Base-by-base conservation (phyloP, 1,140 invertebrate genomes). In the Diploscapter pachys region DNA sequence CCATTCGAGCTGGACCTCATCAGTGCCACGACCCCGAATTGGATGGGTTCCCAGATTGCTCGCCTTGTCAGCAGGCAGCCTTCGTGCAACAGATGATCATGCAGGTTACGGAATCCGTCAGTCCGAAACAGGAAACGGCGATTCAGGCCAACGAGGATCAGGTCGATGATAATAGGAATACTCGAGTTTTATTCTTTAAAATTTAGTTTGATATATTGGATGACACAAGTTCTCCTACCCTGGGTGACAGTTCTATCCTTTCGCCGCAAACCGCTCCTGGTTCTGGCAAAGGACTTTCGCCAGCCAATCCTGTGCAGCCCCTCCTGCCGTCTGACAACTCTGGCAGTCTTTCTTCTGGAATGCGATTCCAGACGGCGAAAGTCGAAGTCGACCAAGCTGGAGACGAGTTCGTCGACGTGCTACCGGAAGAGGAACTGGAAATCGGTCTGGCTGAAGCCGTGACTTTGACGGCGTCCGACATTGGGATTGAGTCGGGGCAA, bases 391-490 rank as follows among this genome's bases (percentile, higher is more conserved):
- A 95, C 5, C 61, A 65, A 51, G 75, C 75, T 31, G 53, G 53
- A 88, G 94, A 93, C 80, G 91, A 92, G 85, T 89, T 92, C 77
- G 90, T 94, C 79, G 90, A 92, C 31, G 91, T 93, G 51, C 90
- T 95, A 80, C 92, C 93, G 50, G 89, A 92, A 3, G 92, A 94
- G 84, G 91, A 90, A 82, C 68, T 85, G 61, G 84, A 85, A 51
- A 89, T 91, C 49, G 92, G 92, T 56, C 91, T 92, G 48, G 92
- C 93, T n/a, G 89, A 91, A 80, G 91, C 92, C 4, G 91, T 93
- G 66, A 94, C 93, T 1, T 86, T 95, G n/a, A 92, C 93, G 0
- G 93, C 95, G 83, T 91, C 90, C 0, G 93, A 95, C 86, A 91
- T 93, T 66, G 93, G 92, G 89, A 89, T 89, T 87, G 90, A 90